Conservation (phyloP, 2,113 vertebrate genomes). For the Callipepla californica region DNA sequence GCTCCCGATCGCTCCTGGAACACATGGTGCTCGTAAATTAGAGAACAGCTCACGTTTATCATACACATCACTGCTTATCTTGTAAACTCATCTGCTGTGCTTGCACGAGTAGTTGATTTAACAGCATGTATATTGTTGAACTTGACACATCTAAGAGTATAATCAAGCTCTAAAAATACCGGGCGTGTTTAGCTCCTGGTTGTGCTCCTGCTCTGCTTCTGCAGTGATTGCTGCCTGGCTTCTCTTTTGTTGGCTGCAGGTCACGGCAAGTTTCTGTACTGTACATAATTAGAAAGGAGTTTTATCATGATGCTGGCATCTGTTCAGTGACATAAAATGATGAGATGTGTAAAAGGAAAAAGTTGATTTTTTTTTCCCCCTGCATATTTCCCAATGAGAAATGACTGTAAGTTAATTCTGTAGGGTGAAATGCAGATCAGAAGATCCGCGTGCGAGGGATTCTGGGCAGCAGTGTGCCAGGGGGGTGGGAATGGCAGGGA, state of each 20-base stretch:
- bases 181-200: neutral
- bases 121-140: conserved; percentile 66
- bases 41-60: conserved; percentile 65
- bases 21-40: neutral
- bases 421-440: neutral
- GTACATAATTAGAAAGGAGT: neutral
- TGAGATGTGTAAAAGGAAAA: neutral
- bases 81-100: conserved; percentile 71
- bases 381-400: neutral
- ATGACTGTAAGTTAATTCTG: neutral
- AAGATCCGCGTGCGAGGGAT: no score
- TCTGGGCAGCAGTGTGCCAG: neutral
- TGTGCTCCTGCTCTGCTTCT: neutral
- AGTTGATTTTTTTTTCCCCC: neutral
- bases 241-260: neutral
- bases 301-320: neutral
- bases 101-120: conserved; percentile 69
- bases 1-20: neutral
- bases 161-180: conserved; percentile 41
- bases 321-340: conserved; percentile 4
- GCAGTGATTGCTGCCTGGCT: neutral
- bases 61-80: conserved; percentile 64
- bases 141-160: conserved; percentile 59
- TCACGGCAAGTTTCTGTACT: neutral
- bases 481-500: accelerated